Base-by-base conservation (phyloP, 2,888 invertebrate genomes). In the Cerceris rybyensis region DNA sequence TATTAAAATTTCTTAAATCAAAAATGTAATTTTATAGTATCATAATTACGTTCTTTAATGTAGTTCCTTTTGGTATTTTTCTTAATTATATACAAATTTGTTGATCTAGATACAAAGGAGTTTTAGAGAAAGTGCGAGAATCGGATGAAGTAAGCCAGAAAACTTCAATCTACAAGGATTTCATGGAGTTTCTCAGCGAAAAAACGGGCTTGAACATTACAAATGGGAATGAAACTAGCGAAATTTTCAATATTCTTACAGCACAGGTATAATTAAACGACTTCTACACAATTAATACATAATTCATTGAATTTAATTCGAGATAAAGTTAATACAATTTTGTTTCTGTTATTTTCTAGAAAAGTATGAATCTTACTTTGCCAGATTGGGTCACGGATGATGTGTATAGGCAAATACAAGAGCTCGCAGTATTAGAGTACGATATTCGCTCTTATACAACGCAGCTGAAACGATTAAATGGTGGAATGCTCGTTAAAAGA, bases 361-460 rank as follows among this genome's bases (percentile, higher is more conserved):
- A 78, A 80, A 41, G 57, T 7, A 65, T 86, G 64, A 76, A 84
- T 16, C 60, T 79, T 2, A 17, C 60, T 6, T 9, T 82, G 7
- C 88, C 89, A 0, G 71, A 81, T n/a, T 88, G 88, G 88, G 85
- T 67, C 13, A 84, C 88, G 2, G 73, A 86, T 0, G 76, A 84
- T 0, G 13, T 89, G 13, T 78, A 66, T 0, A 41, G 43, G 0
- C 58, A 67, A 6, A 57, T 89, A 55, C 52, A 73, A 8, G 42
- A 79, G 0, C 0, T 73, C 2, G 54, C 77, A 0, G 16, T 58
- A 0, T 50, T 82, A 0, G 77, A 80, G 14, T 83, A 83, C 4
- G 70, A 84, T 0, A 65, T 84, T 9, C 69, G 71, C 28, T 83
- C 85, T 0, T 66, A 70, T 1, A 88, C 87, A 0, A 49, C 75